Conservation (phyloP, 2,113 vertebrate genomes). For the Chamaetylas fuelleborni region DNA sequence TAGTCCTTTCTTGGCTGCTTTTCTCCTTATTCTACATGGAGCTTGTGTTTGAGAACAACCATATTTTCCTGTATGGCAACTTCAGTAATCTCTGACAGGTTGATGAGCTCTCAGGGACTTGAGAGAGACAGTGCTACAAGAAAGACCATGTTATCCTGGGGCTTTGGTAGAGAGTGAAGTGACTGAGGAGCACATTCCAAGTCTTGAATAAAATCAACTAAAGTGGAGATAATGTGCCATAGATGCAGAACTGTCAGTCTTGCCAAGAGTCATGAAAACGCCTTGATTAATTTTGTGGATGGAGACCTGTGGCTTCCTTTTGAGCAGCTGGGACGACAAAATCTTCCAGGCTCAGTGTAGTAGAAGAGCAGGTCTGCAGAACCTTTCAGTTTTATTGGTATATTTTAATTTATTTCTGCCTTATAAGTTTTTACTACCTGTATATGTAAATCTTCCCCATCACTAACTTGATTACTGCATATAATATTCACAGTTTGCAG, state of each 20-base stretch:
- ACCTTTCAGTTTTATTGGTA: background rate
- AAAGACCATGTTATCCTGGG: constrained; percentile 82
- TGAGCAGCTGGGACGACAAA: background rate
- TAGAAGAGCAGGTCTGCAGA: background rate
- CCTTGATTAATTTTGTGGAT: background rate
- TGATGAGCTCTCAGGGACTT: background rate
- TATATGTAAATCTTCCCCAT: background rate
- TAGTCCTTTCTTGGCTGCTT: background rate
- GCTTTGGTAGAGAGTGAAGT: constrained; percentile 82
- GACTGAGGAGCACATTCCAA: constrained; percentile 80
- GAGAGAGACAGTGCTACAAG: constrained; percentile 83
- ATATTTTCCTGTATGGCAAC: background rate
- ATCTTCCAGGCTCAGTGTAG: background rate
- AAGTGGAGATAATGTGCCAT: background rate
- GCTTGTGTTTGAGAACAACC: background rate
- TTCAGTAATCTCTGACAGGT: background rate
- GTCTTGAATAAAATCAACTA: constrained; percentile 69
- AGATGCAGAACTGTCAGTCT: background rate
- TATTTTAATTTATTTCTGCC: background rate
- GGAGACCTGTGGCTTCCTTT: background rate
- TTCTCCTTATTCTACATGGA: background rate
- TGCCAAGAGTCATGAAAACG: background rate
- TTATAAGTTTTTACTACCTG: background rate
- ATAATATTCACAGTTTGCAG: background rate
- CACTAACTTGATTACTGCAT: background rate